Conservation (phyloP, 2,113 vertebrate species). For the Cyanoramphus novaezelandiae region DNA sequence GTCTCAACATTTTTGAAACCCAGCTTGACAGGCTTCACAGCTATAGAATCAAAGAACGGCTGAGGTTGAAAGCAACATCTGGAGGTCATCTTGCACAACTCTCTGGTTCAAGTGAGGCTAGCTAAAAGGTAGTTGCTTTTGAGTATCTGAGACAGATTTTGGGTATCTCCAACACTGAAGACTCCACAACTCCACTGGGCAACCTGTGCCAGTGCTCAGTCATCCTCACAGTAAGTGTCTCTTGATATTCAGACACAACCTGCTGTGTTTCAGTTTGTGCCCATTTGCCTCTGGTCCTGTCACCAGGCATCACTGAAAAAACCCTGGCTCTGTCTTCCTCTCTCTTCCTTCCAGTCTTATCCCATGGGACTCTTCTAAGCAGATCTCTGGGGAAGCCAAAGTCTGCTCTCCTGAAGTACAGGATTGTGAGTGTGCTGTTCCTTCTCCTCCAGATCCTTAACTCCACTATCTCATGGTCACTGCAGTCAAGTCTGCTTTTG, state of each 20-base stretch:
- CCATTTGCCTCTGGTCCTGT: not conserved
- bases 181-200: not conserved
- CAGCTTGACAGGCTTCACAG: not conserved
- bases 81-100: not conserved
- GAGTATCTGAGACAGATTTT: not conserved
- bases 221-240: not conserved
- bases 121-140: not conserved
- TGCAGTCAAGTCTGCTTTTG: not conserved
- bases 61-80: not conserved
- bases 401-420: not conserved
- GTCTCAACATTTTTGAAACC: not conserved
- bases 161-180: not conserved
- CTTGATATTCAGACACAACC: not conserved
- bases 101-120: not conserved
- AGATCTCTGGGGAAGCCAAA: not conserved
- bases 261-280: not conserved
- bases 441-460: not conserved
- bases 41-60: not conserved
- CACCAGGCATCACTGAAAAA: not conserved
- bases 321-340: not conserved
- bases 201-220: not conserved
- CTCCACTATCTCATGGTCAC: not conserved
- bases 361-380: not conserved
- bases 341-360: not conserved
- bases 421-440: not conserved